phyloP scores from a whole-genome alignment of 37 sponge, comb jelly and placozoan genomes.

The Spongia lamella region DNA sequence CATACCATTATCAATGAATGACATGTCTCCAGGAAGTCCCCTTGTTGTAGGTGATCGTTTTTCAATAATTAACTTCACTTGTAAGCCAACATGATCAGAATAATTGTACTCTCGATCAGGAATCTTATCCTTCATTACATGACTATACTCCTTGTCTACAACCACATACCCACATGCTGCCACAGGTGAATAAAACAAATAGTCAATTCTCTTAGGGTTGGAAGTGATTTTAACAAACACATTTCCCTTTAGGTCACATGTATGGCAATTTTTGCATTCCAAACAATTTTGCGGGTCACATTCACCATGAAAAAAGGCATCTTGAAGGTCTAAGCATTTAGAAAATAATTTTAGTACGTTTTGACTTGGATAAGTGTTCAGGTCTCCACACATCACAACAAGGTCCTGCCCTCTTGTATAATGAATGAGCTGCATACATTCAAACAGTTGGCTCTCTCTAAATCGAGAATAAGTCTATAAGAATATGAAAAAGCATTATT shows the following conservation, averaged over 20 bases:
- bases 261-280: conserved; percentile 4
- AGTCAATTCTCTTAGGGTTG: conserved; percentile 75
- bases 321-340: no score
- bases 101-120: conserved; percentile 68
- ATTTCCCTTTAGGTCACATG: conserved; percentile 54
- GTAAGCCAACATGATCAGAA: conserved; percentile 81
- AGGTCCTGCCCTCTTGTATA: conserved; percentile 42
- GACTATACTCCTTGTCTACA: no score
- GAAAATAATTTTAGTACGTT: no score
- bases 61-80: conserved; percentile 31
- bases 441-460: conserved; percentile 51
- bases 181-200: conserved; percentile 41
- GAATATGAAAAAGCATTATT: no score
- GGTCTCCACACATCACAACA: conserved; percentile 70
- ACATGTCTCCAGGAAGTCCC: no score
- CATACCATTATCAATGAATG: no score
- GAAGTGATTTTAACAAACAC: conserved; percentile 25
- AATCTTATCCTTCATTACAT: conserved; percentile 50
- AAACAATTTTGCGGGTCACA: no score
- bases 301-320: no score
- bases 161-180: no score
- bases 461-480: conserved; percentile 31
- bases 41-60: no score
- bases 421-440: conserved; percentile 57
- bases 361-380: conserved; percentile 58